Conservation (phyloP, 2,797 vertebrate species). For the Poeciliopsis infans region DNA sequence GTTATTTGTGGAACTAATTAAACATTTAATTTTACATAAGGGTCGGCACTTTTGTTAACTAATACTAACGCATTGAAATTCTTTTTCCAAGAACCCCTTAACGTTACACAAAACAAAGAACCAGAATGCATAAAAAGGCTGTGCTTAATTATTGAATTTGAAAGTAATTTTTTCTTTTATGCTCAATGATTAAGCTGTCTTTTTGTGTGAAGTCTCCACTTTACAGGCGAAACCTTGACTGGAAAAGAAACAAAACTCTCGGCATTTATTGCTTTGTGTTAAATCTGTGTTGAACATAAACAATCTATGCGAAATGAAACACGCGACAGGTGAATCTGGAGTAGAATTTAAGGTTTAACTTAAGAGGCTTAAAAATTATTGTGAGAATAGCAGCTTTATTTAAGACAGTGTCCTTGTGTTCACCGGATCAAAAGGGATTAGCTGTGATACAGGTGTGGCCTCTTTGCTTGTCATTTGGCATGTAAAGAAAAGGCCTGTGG, state of each 20-base stretch:
- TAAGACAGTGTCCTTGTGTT: not conserved
- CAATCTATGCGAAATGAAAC: not conserved
- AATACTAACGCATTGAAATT: not conserved
- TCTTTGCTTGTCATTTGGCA: not conserved
- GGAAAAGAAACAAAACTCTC: not conserved
- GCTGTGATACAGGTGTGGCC: not conserved
- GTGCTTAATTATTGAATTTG: not conserved
- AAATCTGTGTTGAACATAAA: not conserved
- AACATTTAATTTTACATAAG: not conserved
- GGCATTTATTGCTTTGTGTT: not conserved
- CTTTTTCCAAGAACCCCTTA: not conserved
- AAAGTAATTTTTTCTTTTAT: not conserved
- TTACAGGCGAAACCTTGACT: not conserved
- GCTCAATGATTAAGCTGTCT: not conserved
- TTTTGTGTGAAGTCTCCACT: not conserved
- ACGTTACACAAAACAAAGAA: not conserved
- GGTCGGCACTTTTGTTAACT: not conserved
- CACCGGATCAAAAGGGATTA: not conserved
- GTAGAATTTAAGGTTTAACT: not conserved
- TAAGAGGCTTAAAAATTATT: conserved; percentile 1
- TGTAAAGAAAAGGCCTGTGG: not conserved
- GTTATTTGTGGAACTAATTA: not conserved
- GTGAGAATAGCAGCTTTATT: not conserved
- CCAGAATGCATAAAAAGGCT: not conserved
- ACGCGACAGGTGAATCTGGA: not conserved